Percentiles rank a stretch among this genome's conserved stretches.
phyloP scores from a whole-genome alignment of 2,797 vertebrate species.

The Sebastes hubbsi region DNA sequence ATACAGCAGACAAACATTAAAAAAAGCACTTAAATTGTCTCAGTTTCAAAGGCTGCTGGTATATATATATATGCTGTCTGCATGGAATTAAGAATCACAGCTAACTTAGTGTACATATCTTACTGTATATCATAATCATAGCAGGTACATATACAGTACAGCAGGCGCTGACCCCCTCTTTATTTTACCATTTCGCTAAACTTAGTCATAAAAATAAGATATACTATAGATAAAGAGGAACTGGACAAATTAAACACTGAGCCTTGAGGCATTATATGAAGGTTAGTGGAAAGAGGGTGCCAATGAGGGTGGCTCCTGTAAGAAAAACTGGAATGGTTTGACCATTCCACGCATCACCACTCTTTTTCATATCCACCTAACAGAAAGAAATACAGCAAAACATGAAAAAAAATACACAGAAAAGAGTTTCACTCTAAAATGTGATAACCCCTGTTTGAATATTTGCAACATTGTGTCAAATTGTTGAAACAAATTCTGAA shows the following conservation, averaged over 20 bases:
- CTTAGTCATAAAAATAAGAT: neutral
- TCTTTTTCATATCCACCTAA: neutral
- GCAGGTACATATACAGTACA: neutral
- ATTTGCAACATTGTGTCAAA: neutral
- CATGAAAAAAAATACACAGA: neutral
- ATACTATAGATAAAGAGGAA: neutral
- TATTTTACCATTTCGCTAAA: neutral
- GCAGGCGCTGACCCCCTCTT: neutral
- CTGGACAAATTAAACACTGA: neutral
- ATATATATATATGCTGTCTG: neutral
- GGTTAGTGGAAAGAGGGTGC: neutral
- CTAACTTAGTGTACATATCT: neutral
- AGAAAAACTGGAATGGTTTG: neutral
- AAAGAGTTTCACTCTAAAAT: neutral
- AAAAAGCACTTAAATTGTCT: neutral
- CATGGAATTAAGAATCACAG: neutral
- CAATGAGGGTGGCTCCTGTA: neutral
- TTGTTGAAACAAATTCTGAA: neutral
- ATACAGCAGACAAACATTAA: constrained; percentile 1
- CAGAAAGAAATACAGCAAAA: neutral
- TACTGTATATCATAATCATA: neutral
- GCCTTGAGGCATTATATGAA: neutral
- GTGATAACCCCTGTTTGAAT: neutral
- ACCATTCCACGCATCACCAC: neutral
- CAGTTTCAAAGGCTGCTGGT: neutral